phyloP scores from a whole-genome alignment of 2,888 invertebrate species.

The Alsophila aescularia region DNA sequence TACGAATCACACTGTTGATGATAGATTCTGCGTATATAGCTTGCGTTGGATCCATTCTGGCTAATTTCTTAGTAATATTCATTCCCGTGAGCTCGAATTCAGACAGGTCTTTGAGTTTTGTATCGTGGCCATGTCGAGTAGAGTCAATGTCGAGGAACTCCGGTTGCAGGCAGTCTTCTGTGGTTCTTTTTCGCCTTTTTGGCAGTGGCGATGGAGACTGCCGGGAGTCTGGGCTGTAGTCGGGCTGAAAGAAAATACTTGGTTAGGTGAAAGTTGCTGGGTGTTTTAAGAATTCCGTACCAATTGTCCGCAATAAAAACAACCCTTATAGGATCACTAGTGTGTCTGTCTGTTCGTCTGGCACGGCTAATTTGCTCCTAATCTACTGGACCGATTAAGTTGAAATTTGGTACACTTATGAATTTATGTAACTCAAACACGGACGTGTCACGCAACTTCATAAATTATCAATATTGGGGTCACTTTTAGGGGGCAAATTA shows the following conservation, averaged over 20 bases:
- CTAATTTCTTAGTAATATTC: slow-evolving; percentile 38
- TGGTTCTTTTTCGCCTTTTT: slow-evolving; percentile 1
- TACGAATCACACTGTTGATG: slow-evolving; percentile 38
- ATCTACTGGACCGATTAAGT: too few relatives aligned
- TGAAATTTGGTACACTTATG: too few relatives aligned
- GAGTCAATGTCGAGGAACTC: slow-evolving; percentile 13
- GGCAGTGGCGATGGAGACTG: neutral
- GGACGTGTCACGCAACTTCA: too few relatives aligned
- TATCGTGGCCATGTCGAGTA: neutral
- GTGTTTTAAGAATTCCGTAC: too few relatives aligned
- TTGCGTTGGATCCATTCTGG: slow-evolving; percentile 36
- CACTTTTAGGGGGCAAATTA: too few relatives aligned
- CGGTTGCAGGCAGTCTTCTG: neutral
- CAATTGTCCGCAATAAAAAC: too few relatives aligned
- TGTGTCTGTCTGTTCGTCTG: too few relatives aligned
- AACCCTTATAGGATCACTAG: too few relatives aligned
- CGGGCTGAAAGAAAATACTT: neutral
- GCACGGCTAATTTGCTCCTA: too few relatives aligned
- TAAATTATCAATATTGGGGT: too few relatives aligned
- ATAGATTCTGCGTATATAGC: slow-evolving; percentile 41
- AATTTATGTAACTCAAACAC: too few relatives aligned
- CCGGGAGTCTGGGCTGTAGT: neutral
- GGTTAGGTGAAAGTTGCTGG: too few relatives aligned
- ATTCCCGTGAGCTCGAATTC: slow-evolving; percentile 41
- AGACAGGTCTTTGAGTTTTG: slow-evolving; percentile 20